phyloP scores from a whole-genome alignment of 2,797 vertebrate genomes.

The Taeniopygia guttata region DNA sequence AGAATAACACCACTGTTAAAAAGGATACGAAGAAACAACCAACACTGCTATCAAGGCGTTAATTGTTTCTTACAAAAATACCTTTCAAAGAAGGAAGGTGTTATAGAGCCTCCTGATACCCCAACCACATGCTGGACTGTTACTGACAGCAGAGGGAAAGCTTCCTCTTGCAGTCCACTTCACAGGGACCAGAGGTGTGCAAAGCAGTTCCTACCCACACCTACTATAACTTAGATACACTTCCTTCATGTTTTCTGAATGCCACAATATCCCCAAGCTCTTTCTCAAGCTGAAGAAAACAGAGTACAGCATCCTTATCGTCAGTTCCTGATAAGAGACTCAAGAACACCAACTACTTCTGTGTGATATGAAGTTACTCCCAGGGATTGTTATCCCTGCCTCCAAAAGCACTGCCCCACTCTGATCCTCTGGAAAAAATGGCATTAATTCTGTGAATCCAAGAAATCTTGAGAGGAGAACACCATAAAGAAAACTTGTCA shows the following conservation, averaged over 20 bases:
- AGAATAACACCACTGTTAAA: background rate
- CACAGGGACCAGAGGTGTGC: background rate
- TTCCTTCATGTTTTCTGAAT: background rate
- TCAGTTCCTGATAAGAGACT: background rate
- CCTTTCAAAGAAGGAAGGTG: background rate
- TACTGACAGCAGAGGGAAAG: background rate
- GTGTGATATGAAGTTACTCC: background rate
- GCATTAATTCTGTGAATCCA: background rate
- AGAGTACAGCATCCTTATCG: background rate
- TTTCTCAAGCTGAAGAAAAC: background rate
- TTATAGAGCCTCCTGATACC: background rate
- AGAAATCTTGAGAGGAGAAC: background rate
- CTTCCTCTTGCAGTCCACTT: background rate
- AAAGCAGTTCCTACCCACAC: background rate
- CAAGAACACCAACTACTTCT: fast-evolving
- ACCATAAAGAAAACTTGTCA: background rate
- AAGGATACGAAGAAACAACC: background rate
- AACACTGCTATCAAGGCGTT: background rate
- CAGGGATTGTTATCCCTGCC: fast-evolving
- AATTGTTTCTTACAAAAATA: background rate
- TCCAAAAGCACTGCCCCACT: background rate
- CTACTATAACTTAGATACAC: background rate
- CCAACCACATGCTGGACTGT: background rate
- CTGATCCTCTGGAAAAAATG: background rate
- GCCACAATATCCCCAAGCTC: background rate